Evolutionary conservation across 64 coral and sea anemone species (phyloP).

Genomic region (Actinia tenebrosa): DNA sequence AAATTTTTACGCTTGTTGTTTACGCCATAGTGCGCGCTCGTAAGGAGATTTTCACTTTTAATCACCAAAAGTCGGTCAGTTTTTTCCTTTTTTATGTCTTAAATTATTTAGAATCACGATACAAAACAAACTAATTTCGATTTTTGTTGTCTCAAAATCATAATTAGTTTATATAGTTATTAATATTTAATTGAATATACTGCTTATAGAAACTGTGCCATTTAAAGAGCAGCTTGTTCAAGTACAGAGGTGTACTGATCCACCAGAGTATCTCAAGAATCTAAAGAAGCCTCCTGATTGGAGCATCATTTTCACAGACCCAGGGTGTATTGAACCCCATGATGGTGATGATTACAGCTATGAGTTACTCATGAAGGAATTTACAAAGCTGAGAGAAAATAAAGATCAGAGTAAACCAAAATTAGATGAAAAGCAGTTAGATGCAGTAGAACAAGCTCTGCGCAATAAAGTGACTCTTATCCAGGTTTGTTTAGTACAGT

Average conservation of each 20-base stretch:
- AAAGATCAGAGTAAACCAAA: neutral
- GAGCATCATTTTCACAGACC: slow-evolving; percentile 34
- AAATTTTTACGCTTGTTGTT: no score
- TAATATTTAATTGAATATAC: no score
- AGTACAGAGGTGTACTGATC: neutral
- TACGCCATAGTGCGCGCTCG: no score
- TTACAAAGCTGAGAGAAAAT: neutral
- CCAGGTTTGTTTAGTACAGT: slow-evolving; percentile 31
- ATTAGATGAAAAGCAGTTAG: slow-evolving; percentile 78
- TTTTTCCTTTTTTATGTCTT: no score
- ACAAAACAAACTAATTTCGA: no score
- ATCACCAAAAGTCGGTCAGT: no score
- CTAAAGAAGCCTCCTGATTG: slow-evolving; percentile 32
- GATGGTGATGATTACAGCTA: neutral
- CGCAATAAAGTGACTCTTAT: slow-evolving; percentile 65
- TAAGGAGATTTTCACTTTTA: no score
- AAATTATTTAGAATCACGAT: no score
- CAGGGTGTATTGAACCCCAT: neutral
- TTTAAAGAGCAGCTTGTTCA: slow-evolving; percentile 52
- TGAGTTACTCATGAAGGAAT: slow-evolving; percentile 31
- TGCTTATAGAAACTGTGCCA: slow-evolving; percentile 35
- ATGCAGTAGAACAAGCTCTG: slow-evolving; percentile 57
- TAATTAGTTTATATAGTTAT: no score
- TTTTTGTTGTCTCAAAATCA: no score
- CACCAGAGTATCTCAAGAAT: slow-evolving; percentile 31